Conservation (phyloP, 2,888 invertebrate genomes). For the Ennomos erosarius region DNA sequence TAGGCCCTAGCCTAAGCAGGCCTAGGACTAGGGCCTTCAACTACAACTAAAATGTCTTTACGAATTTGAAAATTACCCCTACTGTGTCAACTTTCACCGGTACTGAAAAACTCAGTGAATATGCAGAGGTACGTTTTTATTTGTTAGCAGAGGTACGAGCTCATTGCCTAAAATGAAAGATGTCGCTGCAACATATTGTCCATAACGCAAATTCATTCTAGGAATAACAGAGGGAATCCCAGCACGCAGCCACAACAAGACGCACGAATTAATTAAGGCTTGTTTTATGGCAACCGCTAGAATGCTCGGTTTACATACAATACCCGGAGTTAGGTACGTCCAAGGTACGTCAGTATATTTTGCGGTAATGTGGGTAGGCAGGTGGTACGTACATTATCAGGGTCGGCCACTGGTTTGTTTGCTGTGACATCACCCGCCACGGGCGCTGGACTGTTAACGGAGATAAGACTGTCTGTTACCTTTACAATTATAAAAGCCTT, state of each 20-base stretch:
- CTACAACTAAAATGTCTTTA: no score
- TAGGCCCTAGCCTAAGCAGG: no score
- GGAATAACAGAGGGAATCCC: conserved; percentile 14
- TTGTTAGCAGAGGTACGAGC: no score
- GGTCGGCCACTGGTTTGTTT: conserved; percentile 26
- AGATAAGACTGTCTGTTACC: conserved; percentile 28
- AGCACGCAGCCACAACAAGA: neutral
- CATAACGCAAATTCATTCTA: no score
- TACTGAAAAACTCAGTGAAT: no score
- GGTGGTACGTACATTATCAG: conserved; percentile 18
- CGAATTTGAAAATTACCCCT: no score
- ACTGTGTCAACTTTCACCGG: no score
- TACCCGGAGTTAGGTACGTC: neutral
- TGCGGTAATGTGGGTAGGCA: neutral
- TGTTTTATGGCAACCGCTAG: neutral
- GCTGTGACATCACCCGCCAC: conserved; percentile 27
- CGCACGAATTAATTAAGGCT: neutral
- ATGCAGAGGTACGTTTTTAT: no score
- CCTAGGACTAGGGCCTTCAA: no score
- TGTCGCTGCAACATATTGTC: no score
- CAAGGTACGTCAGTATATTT: neutral
- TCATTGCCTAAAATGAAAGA: no score
- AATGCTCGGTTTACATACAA: conserved; percentile 19
- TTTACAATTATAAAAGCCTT: conserved; percentile 25
- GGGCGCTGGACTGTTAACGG: conserved; percentile 29